These are phyloP conservation scores for Protobothrops flavoviridis DNA, from an alignment of 2,113 vertebrate genomes.

Conservation along the genomic window DNA sequence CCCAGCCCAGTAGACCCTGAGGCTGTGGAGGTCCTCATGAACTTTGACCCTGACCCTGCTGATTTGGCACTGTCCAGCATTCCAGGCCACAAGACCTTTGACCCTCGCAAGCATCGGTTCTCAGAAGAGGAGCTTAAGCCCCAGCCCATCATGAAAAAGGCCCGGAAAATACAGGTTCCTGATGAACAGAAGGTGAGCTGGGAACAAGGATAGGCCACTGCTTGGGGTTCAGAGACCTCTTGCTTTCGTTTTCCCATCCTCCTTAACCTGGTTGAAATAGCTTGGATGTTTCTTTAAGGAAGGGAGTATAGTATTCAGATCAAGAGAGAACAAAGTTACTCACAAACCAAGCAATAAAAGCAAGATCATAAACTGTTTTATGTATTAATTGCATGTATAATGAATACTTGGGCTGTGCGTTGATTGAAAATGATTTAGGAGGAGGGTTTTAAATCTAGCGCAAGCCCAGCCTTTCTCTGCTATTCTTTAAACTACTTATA, in stretches of 20 bases:
- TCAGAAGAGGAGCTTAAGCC: conserved; percentile 90
- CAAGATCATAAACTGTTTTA: neutral
- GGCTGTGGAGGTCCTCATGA: conserved; percentile 75
- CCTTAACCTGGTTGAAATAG: neutral
- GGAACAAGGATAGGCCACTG: neutral
- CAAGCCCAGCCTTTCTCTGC: neutral
- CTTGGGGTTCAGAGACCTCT: neutral
- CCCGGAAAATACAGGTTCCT: conserved; percentile 86
- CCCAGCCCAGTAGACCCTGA: conserved; percentile 73
- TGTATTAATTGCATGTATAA: neutral
- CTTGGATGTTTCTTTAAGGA: neutral
- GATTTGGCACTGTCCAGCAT: conserved; percentile 81
- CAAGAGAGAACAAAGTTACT: neutral
- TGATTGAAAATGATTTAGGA: neutral
- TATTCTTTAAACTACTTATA: neutral
- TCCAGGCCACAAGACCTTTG: conserved; percentile 79
- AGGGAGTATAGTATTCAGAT: neutral
- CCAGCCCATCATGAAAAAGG: conserved; percentile 93
- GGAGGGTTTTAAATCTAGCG: neutral
- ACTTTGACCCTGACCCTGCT: conserved; percentile 83
- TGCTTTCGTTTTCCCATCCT: neutral
- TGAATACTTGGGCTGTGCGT: neutral
- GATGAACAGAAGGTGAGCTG: conserved; percentile 84
- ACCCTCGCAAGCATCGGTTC: conserved; percentile 84
- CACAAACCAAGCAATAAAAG: neutral